A percentile compares a stretch with the other conserved stretches of the same genome.
Evolutionary conservation across 2,113 vertebrate species (phyloP).

Genomic region (Paedocypris sp.): DNA sequence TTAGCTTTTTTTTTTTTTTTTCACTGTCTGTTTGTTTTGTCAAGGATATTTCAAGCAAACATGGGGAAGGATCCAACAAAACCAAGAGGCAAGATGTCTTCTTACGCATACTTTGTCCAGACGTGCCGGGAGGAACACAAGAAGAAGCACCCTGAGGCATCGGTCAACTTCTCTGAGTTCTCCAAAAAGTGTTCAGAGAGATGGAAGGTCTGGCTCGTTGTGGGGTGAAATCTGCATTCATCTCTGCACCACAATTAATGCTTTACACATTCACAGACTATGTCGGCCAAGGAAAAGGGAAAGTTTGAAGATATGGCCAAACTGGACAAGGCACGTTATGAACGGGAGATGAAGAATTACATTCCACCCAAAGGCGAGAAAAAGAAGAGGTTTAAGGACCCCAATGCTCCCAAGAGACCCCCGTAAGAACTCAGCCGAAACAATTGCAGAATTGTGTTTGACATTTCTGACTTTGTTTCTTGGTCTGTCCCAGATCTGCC

Average conservation of each 20-base stretch:
- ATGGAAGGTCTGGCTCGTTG: constrained; percentile 75
- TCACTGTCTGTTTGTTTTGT: neutral
- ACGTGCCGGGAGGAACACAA: constrained; percentile 95
- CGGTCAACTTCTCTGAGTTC: constrained; percentile 90
- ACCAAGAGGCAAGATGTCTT: constrained; percentile 95
- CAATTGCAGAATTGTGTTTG: no score
- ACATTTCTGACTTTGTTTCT: neutral
- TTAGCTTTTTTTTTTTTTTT: no score
- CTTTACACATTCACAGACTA: constrained; percentile 63
- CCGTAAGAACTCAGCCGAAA: constrained; percentile 73
- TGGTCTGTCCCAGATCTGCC: constrained; percentile 62
- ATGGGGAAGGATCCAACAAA: constrained; percentile 93
- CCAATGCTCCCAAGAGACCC: constrained; percentile 97
- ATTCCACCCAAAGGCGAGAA: constrained; percentile 80
- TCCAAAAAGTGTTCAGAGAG: constrained; percentile 95
- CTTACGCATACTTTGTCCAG: constrained; percentile 93
- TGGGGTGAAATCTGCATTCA: neutral
- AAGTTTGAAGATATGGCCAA: constrained; percentile 96
- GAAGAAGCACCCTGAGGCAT: constrained; percentile 94
- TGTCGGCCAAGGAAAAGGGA: constrained; percentile 92
- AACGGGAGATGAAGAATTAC: constrained; percentile 94
- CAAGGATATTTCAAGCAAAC: constrained; percentile 48
- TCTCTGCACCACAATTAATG: neutral
- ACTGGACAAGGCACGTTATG: constrained; percentile 89
- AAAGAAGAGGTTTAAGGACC: constrained; percentile 95